Evolutionary conservation across 30 jellyfish, hydroid and myxozoan species (phyloP).

Genomic region (Aurelia coerulea): DNA sequence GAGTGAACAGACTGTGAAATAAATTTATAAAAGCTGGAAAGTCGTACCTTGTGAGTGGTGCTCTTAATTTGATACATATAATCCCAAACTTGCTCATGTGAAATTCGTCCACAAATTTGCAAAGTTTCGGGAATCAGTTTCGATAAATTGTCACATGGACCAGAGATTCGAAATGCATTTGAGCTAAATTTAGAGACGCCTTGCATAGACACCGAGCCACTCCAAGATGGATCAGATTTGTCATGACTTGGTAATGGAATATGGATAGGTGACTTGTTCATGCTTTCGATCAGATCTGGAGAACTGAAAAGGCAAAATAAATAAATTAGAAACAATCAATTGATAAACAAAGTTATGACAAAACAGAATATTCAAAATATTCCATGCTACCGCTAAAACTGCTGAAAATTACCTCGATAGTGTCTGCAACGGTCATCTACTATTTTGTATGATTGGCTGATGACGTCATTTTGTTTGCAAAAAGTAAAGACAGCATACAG

Average conservation of each 20-base stretch:
- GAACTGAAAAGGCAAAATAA: slow-evolving; percentile 17
- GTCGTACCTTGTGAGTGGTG: slow-evolving; percentile 54
- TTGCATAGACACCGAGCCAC: slow-evolving; percentile 85
- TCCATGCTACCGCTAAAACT: too few relatives aligned
- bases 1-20: too few relatives aligned
- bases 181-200: slow-evolving; percentile 87
- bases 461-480: too few relatives aligned
- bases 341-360: neutral
- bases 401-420: too few relatives aligned
- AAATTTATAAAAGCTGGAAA: too few relatives aligned
- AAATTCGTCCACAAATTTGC: slow-evolving; percentile 89
- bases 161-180: slow-evolving; percentile 90
- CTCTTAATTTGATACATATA: slow-evolving; percentile 81
- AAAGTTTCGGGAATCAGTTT: slow-evolving; percentile 86
- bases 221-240: slow-evolving; percentile 79
- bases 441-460: too few relatives aligned
- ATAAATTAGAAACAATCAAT: neutral
- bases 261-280: slow-evolving; percentile 58
- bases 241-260: slow-evolving; percentile 62
- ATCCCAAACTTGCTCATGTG: slow-evolving; percentile 97
- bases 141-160: slow-evolving; percentile 87
- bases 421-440: too few relatives aligned
- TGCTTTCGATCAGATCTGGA: slow-evolving; percentile 57
- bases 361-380: neutral
- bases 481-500: too few relatives aligned